These are phyloP conservation scores for Drosophila navojoa DNA, from an alignment of 1,140 invertebrate genomes.

Conservation along the genomic window DNA sequence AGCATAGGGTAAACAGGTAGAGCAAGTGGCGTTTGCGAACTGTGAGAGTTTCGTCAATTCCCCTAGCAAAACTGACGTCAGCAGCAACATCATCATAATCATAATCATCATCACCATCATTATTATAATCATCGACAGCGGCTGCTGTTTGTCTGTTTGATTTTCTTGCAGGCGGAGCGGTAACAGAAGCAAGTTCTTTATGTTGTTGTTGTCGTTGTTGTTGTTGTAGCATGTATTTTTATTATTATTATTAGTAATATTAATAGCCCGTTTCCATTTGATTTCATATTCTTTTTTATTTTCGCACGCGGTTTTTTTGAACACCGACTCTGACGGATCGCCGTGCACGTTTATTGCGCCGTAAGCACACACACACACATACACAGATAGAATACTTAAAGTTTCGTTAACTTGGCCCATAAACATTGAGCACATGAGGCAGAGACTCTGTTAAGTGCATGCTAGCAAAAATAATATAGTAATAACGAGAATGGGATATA, in stretches of 20 bases:
- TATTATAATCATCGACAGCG: conserved; percentile 2
- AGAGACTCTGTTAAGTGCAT: background rate
- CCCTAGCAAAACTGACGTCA: conserved; percentile 16
- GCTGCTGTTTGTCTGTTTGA: background rate
- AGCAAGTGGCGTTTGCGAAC: background rate
- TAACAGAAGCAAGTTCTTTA: background rate
- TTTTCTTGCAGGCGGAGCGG: background rate
- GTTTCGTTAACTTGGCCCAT: background rate
- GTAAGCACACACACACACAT: background rate
- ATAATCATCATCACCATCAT: conserved; percentile 5
- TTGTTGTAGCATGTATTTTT: conserved; percentile 2
- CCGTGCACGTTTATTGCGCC: conserved; percentile 6
- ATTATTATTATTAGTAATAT: background rate
- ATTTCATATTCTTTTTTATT: background rate
- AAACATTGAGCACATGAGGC: background rate
- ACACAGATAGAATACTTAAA: background rate
- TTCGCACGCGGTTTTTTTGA: conserved; percentile 6
- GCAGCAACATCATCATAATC: conserved; percentile 11
- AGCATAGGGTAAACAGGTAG: too few species aligned
- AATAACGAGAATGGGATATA: background rate
- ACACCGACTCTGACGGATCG: background rate
- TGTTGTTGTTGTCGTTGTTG: too few species aligned
- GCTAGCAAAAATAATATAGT: background rate
- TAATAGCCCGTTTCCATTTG: conserved; percentile 1
- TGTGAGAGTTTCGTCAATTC: background rate